These are phyloP conservation scores for Bombus consobrinus DNA, from an alignment of 1,140 invertebrate species.

Conservation along the genomic window DNA sequence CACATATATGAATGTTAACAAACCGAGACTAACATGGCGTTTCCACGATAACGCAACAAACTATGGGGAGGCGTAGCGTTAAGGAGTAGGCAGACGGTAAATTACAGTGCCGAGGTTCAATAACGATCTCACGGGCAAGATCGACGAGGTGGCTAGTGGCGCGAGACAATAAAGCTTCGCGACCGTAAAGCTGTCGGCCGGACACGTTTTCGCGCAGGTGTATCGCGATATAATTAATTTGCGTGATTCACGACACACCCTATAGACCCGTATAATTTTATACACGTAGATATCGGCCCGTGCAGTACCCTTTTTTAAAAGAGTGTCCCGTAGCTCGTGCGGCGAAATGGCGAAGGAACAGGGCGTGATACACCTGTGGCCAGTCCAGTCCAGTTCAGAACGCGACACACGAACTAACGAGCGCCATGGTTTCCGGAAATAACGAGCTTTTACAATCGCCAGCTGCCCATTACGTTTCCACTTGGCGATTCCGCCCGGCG, in stretches of 20 bases:
- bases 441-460: conserved; percentile 57
- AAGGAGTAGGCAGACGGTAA: background rate
- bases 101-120: background rate
- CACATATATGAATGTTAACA: background rate
- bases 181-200: conserved; percentile 10
- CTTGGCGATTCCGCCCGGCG: background rate
- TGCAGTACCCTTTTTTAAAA: background rate
- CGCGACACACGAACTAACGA: conserved; percentile 37
- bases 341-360: conserved; percentile 1
- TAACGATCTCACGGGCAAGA: background rate
- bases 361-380: conserved; percentile 44
- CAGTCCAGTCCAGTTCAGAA: background rate
- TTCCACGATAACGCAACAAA: background rate
- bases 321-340: background rate
- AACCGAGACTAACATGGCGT: background rate
- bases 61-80: too few relatives aligned
- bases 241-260: conserved; percentile 34
- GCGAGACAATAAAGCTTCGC: conserved; percentile 7
- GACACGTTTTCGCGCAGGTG: conserved; percentile 34
- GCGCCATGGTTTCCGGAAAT: conserved; percentile 51
- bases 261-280: conserved; percentile 43
- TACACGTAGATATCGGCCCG: background rate
- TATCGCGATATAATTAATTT: conserved; percentile 41
- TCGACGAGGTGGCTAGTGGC: background rate
- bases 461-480: conserved; percentile 55